Evolutionary conservation across 2,888 invertebrate species (phyloP).

Genomic region (Deroplatys truncata): DNA sequence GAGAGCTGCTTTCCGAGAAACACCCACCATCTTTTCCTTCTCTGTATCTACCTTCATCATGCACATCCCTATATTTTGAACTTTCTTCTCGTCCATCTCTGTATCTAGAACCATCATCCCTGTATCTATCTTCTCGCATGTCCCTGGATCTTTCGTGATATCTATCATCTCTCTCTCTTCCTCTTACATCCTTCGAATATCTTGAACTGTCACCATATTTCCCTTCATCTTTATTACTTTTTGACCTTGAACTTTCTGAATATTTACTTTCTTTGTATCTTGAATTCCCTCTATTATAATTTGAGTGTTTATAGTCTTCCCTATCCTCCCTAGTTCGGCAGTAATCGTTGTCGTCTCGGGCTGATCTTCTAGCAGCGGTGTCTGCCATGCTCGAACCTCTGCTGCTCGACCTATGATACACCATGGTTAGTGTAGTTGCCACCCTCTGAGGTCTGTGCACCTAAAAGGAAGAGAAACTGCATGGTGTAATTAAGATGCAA

Average conservation of each 20-base stretch:
- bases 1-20: constrained; percentile 8
- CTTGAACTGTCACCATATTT: constrained; percentile 19
- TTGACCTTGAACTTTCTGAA: constrained; percentile 12
- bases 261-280: constrained; percentile 20
- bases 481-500: constrained; percentile 32
- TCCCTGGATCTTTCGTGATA: not conserved
- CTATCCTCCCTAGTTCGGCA: constrained; percentile 2
- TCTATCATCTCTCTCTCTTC: not conserved
- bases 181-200: not conserved
- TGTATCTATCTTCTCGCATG: constrained; percentile 8
- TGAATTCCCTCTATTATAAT: constrained; percentile 5
- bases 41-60: constrained; percentile 8
- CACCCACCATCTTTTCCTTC: constrained; percentile 20
- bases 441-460: constrained; percentile 25
- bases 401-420: constrained; percentile 36
- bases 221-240: constrained; percentile 22
- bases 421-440: constrained; percentile 32
- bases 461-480: constrained; percentile 33
- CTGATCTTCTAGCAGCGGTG: constrained; percentile 14
- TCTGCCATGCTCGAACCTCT: constrained; percentile 19
- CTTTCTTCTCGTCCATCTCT: constrained; percentile 1
- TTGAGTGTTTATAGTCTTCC: constrained; percentile 8
- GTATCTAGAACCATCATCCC: not conserved
- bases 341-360: constrained; percentile 18
- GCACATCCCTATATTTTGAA: constrained; percentile 11